phyloP scores from a whole-genome alignment of 2,797 vertebrate species.

The Alauda arvensis region DNA sequence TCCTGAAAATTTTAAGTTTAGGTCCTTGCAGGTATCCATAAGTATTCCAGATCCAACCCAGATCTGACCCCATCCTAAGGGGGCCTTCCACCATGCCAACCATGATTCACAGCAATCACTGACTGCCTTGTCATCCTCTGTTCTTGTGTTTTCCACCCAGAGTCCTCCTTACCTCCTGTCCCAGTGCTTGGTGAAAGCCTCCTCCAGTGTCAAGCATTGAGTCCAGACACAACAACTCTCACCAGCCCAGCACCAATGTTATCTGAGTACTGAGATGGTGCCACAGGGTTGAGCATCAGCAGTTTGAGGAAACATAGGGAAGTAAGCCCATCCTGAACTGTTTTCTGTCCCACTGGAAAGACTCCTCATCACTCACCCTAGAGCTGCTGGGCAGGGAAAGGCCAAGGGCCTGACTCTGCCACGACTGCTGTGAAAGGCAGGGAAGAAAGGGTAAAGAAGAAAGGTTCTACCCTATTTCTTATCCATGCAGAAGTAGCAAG shows the following conservation, averaged over 20 bases:
- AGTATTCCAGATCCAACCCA: neutral
- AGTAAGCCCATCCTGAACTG: neutral
- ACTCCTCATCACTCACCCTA: neutral
- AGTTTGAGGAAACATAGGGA: rapidly evolving
- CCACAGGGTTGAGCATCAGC: neutral
- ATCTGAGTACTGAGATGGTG: neutral
- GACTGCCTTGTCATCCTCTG: neutral
- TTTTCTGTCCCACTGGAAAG: neutral
- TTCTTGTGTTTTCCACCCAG: neutral
- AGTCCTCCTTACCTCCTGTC: neutral
- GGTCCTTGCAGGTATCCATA: neutral
- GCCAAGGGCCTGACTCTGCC: neutral
- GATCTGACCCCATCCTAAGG: neutral
- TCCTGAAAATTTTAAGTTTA: neutral
- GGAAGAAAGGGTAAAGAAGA: neutral
- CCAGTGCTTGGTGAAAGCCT: neutral
- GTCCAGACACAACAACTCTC: neutral
- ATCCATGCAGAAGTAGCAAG: neutral
- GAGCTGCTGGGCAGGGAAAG: neutral
- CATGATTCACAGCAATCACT: neutral
- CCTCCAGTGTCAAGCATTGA: neutral
- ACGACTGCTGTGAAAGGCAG: neutral
- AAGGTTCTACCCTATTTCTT: neutral
- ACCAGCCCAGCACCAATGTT: neutral
- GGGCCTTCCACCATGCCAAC: neutral